Conservation (phyloP, 2,888 invertebrate genomes). For the Harpagoxenus sublaevis region DNA sequence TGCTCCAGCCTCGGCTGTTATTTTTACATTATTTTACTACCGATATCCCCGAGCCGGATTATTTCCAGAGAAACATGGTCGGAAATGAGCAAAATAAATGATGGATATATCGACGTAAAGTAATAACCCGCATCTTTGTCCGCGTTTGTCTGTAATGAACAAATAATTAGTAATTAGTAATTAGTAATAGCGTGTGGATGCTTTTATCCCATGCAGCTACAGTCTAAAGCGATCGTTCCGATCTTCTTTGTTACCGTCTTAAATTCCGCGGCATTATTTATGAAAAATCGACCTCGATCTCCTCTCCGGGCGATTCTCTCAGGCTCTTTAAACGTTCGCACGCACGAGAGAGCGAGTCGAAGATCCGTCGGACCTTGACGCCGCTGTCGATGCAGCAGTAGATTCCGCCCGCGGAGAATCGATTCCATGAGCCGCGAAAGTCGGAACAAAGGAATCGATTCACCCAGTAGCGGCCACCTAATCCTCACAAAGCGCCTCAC, state of each 20-base stretch:
- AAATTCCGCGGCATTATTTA: slow-evolving; percentile 32
- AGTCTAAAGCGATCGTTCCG: not conserved
- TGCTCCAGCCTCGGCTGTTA: not conserved
- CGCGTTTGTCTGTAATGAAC: not conserved
- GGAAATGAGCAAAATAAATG: not conserved
- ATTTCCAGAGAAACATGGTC: not conserved
- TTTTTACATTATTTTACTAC: slow-evolving; percentile 24
- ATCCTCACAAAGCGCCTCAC: slow-evolving; percentile 77
- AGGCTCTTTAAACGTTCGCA: not conserved
- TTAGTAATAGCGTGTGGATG: not conserved
- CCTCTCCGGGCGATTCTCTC: slow-evolving; percentile 8
- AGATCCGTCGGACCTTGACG: slow-evolving; percentile 47
- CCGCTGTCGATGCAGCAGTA: slow-evolving; percentile 19
- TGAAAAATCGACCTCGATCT: slow-evolving; percentile 28
- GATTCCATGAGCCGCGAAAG: slow-evolving; percentile 65
- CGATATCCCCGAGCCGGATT: not conserved
- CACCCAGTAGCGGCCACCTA: slow-evolving; percentile 70
- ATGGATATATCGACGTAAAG: not conserved
- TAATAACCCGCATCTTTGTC: not conserved
- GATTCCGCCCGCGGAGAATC: slow-evolving; percentile 57
- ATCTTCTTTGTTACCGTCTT: not conserved
- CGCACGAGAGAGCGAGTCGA: slow-evolving; percentile 17
- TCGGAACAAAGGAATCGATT: slow-evolving; percentile 75
- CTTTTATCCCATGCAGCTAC: not conserved
- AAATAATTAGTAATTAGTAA: slow-evolving; percentile 1